Percentiles rank a stretch among this genome's conserved stretches.
phyloP scores from a whole-genome alignment of 2,797 vertebrate species.

The Enteromius treurensis region DNA sequence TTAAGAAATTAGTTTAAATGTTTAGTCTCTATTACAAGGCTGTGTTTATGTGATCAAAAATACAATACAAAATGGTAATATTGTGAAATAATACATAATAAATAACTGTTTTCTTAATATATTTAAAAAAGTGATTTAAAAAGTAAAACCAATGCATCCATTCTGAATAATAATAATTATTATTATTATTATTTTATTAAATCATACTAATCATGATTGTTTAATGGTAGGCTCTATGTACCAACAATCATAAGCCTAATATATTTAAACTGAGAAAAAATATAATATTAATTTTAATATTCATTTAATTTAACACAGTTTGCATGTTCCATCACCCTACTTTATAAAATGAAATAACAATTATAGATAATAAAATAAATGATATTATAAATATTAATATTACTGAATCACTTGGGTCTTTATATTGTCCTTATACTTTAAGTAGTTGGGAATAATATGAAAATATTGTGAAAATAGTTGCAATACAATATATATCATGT shows the following conservation, averaged over 20 bases:
- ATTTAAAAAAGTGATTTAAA: too few relatives aligned
- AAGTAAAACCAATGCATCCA: too few relatives aligned
- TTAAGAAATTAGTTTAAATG: neutral
- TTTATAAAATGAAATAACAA: neutral
- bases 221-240: neutral
- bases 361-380: neutral
- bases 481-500: neutral
- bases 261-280: neutral
- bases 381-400: neutral
- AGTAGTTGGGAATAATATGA: neutral
- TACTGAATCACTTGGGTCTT: neutral
- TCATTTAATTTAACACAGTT: neutral
- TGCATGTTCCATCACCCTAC: neutral
- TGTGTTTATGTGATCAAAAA: neutral
- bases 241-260: neutral
- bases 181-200: neutral
- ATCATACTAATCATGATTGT: neutral
- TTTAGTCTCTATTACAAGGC: neutral
- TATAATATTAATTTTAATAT: neutral
- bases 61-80: neutral
- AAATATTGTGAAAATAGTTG: neutral
- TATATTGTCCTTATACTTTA: neutral
- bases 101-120: neutral
- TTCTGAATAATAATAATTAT: neutral
- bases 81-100: neutral